These are phyloP conservation scores for Nymphicus hollandicus DNA, from an alignment of 2,113 vertebrate genomes.

Conservation along the genomic window DNA sequence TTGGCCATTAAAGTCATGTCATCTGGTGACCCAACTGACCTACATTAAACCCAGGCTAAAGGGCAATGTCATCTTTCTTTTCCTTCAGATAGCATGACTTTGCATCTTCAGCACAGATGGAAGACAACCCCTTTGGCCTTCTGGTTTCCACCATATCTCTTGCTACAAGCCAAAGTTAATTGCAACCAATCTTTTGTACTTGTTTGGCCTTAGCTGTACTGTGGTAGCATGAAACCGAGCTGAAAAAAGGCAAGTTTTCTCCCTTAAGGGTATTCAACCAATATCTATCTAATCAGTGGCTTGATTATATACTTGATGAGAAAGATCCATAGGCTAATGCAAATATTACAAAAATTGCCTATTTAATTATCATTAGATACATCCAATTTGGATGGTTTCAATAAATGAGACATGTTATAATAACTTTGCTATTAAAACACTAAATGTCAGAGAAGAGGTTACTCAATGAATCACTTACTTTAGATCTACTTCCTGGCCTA, in stretches of 20 bases:
- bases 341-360: not conserved
- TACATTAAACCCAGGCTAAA: conserved; percentile 62
- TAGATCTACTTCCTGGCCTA: not conserved
- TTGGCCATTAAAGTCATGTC: conserved; percentile 64
- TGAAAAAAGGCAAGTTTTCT: not conserved
- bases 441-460: not conserved
- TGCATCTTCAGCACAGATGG: conserved; percentile 46
- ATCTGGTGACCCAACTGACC: conserved; percentile 65
- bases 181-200: not conserved
- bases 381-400: not conserved
- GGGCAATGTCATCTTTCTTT: conserved; percentile 57
- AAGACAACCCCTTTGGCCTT: not conserved
- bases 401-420: not conserved
- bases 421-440: not conserved
- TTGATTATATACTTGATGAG: not conserved
- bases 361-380: not conserved
- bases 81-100: conserved; percentile 26
- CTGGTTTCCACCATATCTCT: not conserved
- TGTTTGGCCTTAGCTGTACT: not conserved
- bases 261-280: not conserved
- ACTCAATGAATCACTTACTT: not conserved
- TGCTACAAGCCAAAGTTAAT: not conserved
- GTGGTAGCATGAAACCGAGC: not conserved
- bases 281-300: not conserved
- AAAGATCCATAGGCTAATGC: not conserved